Percentiles rank a stretch among this genome's conserved stretches.
Conservation (phyloP, 2,888 invertebrate species). For the Cantharis rufa region DNA sequence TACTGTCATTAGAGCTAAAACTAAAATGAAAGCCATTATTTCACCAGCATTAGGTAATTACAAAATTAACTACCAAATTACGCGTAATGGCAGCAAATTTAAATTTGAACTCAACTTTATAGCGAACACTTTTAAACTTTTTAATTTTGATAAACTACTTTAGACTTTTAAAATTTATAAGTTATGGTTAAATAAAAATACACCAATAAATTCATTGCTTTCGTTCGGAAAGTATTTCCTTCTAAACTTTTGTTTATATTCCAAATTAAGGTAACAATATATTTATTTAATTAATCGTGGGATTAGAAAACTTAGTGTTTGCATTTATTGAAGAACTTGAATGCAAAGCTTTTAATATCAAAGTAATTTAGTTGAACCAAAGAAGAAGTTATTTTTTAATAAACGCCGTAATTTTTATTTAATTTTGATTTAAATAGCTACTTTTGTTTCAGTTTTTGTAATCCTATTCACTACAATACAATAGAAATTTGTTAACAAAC, state of each 20-base stretch:
- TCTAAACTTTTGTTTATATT: no score
- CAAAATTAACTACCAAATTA: background rate
- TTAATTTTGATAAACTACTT: background rate
- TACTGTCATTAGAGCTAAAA: background rate
- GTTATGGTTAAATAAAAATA: background rate
- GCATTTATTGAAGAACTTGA: background rate
- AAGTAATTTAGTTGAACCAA: background rate
- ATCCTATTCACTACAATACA: background rate
- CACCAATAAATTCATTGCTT: background rate
- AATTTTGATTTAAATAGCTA: background rate
- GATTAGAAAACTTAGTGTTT: background rate
- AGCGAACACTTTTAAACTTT: background rate
- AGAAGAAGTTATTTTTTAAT: background rate
- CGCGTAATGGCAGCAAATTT: background rate
- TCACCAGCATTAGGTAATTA: background rate
- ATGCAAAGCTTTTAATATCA: background rate
- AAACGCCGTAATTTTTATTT: no score
- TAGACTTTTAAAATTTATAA: background rate
- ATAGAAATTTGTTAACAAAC: background rate
- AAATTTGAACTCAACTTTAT: background rate
- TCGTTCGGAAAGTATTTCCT: background rate
- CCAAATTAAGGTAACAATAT: background rate
- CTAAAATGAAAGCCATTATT: background rate
- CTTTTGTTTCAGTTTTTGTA: background rate
- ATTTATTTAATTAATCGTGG: background rate